Conservation (phyloP, 2,888 invertebrate genomes). For the Quadroppia sp. region DNA sequence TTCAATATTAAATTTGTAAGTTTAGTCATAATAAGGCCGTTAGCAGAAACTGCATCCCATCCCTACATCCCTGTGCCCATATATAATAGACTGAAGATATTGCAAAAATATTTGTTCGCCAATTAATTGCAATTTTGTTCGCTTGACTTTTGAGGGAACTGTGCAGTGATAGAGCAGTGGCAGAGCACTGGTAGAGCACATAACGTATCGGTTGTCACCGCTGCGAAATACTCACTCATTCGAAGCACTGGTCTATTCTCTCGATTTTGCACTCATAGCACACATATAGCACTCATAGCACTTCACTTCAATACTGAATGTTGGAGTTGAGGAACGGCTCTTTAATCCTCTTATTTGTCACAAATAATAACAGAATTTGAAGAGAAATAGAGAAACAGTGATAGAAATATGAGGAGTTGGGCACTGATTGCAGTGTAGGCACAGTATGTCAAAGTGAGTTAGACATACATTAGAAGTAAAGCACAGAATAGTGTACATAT, state of each 20-base stretch:
- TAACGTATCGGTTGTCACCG: constrained; percentile 20
- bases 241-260: not conserved
- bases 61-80: not conserved
- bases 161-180: not conserved
- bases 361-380: constrained; percentile 32
- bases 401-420: constrained; percentile 33
- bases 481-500: not conserved
- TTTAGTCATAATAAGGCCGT: constrained; percentile 17
- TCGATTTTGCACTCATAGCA: not conserved
- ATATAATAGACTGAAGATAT: not conserved
- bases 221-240: constrained; percentile 4
- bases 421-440: constrained; percentile 11
- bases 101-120: constrained; percentile 46
- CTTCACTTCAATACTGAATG: constrained; percentile 12
- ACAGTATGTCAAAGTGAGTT: not conserved
- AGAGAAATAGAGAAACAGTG: not conserved
- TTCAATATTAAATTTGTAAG: constrained; percentile 21
- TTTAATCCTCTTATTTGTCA: constrained; percentile 41
- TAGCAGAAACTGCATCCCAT: not conserved
- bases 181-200: not conserved
- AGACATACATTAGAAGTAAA: not conserved
- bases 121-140: constrained; percentile 44
- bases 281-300: not conserved
- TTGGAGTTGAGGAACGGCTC: constrained; percentile 17
- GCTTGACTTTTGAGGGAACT: constrained; percentile 33